Evolutionary conservation across 2,888 invertebrate genomes (phyloP).

Genomic region (Exocentrus adspersus): DNA sequence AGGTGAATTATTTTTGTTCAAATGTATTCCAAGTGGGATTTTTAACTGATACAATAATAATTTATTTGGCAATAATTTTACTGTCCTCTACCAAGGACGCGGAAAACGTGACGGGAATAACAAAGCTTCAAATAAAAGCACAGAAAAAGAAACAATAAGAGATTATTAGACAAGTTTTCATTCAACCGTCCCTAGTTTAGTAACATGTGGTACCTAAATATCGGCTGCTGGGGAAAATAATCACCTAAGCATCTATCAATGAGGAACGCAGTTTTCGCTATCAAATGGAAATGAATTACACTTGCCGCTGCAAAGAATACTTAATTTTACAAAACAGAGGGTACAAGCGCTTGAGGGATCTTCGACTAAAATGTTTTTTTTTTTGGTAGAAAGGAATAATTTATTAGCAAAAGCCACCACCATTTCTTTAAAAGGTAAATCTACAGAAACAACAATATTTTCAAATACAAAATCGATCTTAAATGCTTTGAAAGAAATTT

Average conservation of each 20-base stretch:
- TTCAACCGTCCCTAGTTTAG: constrained; percentile 16
- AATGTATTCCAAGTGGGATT: too few relatives aligned
- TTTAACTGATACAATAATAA: too few relatives aligned
- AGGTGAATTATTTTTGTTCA: too few relatives aligned
- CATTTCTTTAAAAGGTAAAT: too few relatives aligned
- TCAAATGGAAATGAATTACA: neutral
- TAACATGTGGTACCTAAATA: constrained; percentile 35
- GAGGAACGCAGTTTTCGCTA: constrained; percentile 6
- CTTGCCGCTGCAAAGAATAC: neutral
- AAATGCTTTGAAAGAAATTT: too few relatives aligned
- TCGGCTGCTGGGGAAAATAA: constrained; percentile 13
- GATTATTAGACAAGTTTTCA: constrained; percentile 23
- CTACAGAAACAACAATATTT: too few relatives aligned
- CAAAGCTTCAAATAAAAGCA: constrained; percentile 28
- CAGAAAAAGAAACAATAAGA: constrained; percentile 12
- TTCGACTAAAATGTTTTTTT: neutral
- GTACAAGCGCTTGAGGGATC: too few relatives aligned
- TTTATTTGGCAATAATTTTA: constrained; percentile 15
- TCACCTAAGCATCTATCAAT: constrained; percentile 15
- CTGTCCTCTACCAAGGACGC: constrained; percentile 14
- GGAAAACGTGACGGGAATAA: constrained; percentile 23
- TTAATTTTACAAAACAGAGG: neutral
- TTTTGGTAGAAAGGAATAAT: neutral
- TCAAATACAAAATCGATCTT: too few relatives aligned
- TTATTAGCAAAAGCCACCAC: too few relatives aligned